Percentiles rank a stretch among this genome's conserved stretches.
Evolutionary conservation across 2,797 vertebrate species (phyloP).

Genomic region (Miichthys miiuy): DNA sequence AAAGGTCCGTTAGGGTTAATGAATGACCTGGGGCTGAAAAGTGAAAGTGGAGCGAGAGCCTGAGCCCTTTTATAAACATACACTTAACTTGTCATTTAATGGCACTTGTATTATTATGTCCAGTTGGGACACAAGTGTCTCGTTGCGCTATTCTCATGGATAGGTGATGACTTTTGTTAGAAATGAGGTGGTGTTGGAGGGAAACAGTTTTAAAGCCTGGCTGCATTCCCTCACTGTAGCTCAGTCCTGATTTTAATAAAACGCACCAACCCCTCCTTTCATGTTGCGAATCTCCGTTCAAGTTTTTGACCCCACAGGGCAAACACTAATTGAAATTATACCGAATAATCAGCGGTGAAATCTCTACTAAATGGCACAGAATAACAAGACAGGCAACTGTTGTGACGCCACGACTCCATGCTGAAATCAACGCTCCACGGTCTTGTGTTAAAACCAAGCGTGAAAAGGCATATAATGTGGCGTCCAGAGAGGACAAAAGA

Average conservation of each 20-base stretch:
- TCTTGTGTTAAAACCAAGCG: constrained; percentile 77
- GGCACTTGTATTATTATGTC: constrained; percentile 71
- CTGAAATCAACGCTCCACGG: constrained; percentile 69
- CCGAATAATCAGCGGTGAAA: constrained; percentile 77
- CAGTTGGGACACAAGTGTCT: constrained; percentile 74
- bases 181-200: constrained; percentile 32
- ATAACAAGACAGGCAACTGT: constrained; percentile 57
- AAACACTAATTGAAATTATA: constrained; percentile 78
- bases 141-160: constrained; percentile 77
- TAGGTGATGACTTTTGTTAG: constrained; percentile 43
- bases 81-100: constrained; percentile 82
- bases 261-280: background rate
- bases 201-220: constrained; percentile 39
- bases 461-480: constrained; percentile 81
- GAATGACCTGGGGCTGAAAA: constrained; percentile 82
- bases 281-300: background rate
- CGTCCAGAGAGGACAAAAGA: constrained; percentile 76
- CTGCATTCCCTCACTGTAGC: constrained; percentile 19
- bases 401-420: constrained; percentile 55
- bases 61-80: constrained; percentile 80
- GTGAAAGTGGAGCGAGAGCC: constrained; percentile 65
- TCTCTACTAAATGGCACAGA: constrained; percentile 47
- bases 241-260: background rate
- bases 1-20: constrained; percentile 83
- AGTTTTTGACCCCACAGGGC: constrained; percentile 21